These are phyloP conservation scores for Pseudocheirus occidentalis DNA, from an alignment of 2,797 vertebrate species.

Conservation along the genomic window DNA sequence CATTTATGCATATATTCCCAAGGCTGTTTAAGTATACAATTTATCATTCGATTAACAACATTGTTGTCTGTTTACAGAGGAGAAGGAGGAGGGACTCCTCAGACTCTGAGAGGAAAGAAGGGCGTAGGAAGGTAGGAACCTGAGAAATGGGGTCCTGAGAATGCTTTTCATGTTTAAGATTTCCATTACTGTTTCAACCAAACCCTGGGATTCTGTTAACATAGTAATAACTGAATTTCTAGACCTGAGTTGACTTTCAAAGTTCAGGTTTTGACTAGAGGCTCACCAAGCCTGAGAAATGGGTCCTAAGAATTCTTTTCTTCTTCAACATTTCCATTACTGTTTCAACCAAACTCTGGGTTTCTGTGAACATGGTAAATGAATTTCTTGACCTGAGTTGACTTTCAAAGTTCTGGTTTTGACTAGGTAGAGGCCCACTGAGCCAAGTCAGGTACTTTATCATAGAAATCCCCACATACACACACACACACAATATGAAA, in stretches of 20 bases:
- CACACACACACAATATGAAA: background rate
- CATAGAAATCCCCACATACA: background rate
- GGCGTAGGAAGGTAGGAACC: background rate
- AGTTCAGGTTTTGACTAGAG: background rate
- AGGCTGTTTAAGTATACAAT: background rate
- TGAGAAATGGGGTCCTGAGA: background rate
- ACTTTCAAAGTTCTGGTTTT: background rate
- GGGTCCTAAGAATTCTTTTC: background rate
- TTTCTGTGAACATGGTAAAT: background rate
- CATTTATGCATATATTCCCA: background rate
- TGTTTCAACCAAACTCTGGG: background rate
- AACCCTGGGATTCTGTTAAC: background rate
- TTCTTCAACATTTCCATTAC: background rate
- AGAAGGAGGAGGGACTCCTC: background rate
- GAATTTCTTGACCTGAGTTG: background rate
- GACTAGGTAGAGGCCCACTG: background rate
- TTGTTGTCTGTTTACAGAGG: background rate
- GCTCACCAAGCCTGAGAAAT: background rate
- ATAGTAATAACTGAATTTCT: background rate
- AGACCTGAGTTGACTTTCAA: background rate
- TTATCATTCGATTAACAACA: background rate
- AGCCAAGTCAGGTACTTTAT: background rate
- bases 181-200: background rate
- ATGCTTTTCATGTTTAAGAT: background rate
- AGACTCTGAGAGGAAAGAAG: background rate